phyloP scores from a whole-genome alignment of 2,888 invertebrate species.

The Digitonthophagus gazella region DNA sequence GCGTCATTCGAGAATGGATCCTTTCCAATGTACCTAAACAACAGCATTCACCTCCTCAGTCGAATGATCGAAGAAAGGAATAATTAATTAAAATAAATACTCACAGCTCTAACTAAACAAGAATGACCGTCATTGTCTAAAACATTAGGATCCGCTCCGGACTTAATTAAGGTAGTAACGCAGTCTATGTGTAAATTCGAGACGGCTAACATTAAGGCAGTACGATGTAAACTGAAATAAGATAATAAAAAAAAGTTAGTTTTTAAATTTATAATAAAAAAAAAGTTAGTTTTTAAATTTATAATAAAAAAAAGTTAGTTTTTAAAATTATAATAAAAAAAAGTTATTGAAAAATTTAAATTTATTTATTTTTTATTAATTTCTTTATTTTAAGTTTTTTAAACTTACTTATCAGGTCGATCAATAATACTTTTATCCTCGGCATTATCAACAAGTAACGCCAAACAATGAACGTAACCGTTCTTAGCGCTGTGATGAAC shows the following conservation, averaged over 20 bases:
- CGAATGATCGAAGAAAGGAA: no score
- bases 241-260: no score
- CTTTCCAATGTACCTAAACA: no score
- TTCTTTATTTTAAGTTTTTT: no score
- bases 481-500: slow-evolving; percentile 50
- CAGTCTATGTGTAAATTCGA: slow-evolving; percentile 58
- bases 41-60: no score
- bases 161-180: slow-evolving; percentile 55
- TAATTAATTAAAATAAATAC: slow-evolving; percentile 28
- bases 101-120: slow-evolving; percentile 60
- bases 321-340: no score
- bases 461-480: slow-evolving; percentile 57
- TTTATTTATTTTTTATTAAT: no score
- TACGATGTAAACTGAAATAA: slow-evolving; percentile 55
- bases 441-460: slow-evolving; percentile 54
- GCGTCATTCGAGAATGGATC: no score
- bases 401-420: slow-evolving; percentile 46
- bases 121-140: slow-evolving; percentile 58
- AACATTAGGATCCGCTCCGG: slow-evolving; percentile 58
- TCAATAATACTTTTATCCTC: slow-evolving; percentile 52
- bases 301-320: slow-evolving; percentile 18
- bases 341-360: no score
- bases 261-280: no score
- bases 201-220: slow-evolving; percentile 60
- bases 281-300: no score